These are phyloP conservation scores for Narcine bancroftii DNA, from an alignment of 2,113 vertebrate species.

Conservation along the genomic window DNA sequence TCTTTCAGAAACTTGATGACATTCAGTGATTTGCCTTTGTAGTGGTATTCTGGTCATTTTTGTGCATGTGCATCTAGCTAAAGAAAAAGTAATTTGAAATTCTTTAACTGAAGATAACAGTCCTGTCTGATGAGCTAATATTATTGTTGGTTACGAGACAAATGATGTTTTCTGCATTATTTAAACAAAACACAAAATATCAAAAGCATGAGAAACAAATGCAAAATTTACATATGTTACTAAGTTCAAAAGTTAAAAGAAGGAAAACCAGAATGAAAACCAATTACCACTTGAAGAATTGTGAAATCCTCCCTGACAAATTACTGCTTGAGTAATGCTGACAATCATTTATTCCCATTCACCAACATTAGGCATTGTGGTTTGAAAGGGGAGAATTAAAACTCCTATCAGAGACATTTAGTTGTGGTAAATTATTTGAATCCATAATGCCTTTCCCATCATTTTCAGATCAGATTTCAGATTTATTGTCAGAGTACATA, in stretches of 20 bases:
- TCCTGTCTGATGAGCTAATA: not conserved
- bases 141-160: not conserved
- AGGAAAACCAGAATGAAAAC: constrained; percentile 1
- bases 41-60: too few relatives aligned
- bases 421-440: too few relatives aligned
- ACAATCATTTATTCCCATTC: not conserved
- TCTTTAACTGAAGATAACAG: not conserved
- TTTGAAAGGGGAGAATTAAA: not conserved
- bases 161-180: not conserved
- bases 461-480: too few relatives aligned
- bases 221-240: not conserved
- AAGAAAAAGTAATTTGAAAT: not conserved
- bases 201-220: not conserved
- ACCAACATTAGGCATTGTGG: not conserved
- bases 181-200: not conserved
- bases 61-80: not conserved
- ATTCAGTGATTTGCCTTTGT: too few relatives aligned
- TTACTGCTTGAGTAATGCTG: not conserved
- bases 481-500: too few relatives aligned
- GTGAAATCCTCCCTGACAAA: not conserved
- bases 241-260: not conserved
- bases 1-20: too few relatives aligned
- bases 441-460: too few relatives aligned
- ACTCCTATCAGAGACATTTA: too few relatives aligned
- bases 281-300: not conserved